Conservation (phyloP, 2,113 vertebrate species). For the Gopherus flavomarginatus region DNA sequence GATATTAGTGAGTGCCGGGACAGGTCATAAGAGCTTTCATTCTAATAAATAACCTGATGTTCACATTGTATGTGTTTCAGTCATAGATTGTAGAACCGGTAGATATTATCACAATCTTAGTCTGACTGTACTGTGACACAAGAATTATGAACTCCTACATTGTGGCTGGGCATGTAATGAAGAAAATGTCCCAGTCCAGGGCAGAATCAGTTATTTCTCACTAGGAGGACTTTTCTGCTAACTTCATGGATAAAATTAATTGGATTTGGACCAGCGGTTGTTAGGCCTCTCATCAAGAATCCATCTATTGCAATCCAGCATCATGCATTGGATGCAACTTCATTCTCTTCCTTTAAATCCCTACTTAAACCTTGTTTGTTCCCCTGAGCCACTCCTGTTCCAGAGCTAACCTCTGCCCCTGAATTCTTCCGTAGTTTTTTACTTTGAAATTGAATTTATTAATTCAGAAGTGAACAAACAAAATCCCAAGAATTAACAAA, state of each 20-base stretch:
- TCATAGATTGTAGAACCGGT: constrained; percentile 38
- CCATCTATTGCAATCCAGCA: constrained; percentile 2
- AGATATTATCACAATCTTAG: background rate
- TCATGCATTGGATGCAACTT: background rate
- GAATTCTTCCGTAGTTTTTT: background rate
- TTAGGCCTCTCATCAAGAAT: constrained; percentile 43
- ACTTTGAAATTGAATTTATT: background rate
- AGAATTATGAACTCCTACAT: background rate
- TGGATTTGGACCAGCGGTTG: constrained; percentile 46
- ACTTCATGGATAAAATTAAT: constrained; percentile 45
- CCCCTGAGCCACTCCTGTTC: background rate
- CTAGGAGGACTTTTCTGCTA: constrained; percentile 12
- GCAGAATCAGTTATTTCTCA: constrained; percentile 46
- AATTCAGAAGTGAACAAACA: background rate
- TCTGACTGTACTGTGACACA: background rate
- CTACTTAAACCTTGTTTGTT: background rate
- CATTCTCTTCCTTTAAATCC: background rate
- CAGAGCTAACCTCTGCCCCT: background rate
- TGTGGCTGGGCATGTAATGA: background rate
- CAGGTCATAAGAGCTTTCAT: background rate
- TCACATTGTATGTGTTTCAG: constrained; percentile 34
- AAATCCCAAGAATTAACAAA: background rate
- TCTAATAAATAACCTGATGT: constrained; percentile 2
- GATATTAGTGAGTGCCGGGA: background rate
- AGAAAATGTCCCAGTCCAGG: constrained; percentile 26